Conservation (phyloP, 2,888 invertebrate species). For the Malthinus flaveolus region DNA sequence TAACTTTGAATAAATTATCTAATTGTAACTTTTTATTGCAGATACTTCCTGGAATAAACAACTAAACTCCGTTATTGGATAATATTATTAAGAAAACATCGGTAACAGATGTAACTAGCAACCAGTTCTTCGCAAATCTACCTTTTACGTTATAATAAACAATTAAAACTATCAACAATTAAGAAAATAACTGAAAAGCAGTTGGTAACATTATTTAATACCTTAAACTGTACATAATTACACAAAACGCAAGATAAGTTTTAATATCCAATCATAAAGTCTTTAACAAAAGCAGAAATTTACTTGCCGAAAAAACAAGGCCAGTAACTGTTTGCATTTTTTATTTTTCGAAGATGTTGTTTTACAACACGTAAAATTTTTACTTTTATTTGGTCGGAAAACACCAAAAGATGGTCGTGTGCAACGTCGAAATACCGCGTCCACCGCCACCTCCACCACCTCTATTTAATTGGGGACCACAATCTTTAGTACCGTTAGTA, state of each 20-base stretch:
- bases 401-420: slow-evolving; percentile 31
- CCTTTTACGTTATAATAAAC: not conserved
- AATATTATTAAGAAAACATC: slow-evolving; percentile 2
- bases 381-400: not conserved
- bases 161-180: slow-evolving; percentile 2
- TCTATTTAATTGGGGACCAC: not conserved
- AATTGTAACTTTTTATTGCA: not conserved
- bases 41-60: too few relatives aligned
- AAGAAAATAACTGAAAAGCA: slow-evolving; percentile 2
- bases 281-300: not conserved
- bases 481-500: not conserved
- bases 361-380: too few relatives aligned
- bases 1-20: not conserved
- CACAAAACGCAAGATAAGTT: slow-evolving; percentile 5
- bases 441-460: slow-evolving; percentile 45
- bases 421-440: slow-evolving; percentile 49
- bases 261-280: not conserved
- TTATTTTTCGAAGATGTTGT: too few relatives aligned
- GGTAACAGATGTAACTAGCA: not conserved
- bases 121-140: slow-evolving; percentile 1
- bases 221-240: slow-evolving; percentile 1
- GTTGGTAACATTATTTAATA: not conserved
- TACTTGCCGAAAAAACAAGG: not conserved
- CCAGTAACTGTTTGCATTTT: too few relatives aligned
- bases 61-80: not conserved